Conservation (phyloP, 2,888 invertebrate genomes). For the Stenodera caucasica region DNA sequence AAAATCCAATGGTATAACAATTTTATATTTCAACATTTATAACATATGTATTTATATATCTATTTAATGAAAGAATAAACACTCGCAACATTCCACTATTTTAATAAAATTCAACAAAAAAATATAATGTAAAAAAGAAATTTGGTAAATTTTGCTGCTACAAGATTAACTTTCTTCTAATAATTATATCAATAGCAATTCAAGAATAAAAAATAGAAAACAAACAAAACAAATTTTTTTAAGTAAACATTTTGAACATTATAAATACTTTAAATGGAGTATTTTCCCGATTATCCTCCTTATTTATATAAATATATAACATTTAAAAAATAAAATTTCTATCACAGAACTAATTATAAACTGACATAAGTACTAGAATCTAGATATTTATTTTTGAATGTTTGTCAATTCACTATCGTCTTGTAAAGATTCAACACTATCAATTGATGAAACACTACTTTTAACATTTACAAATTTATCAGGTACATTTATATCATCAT, state of each 20-base stretch:
- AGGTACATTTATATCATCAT: conserved; percentile 35
- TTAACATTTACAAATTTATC: conserved; percentile 44
- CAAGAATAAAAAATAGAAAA: background rate
- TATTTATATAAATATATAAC: background rate
- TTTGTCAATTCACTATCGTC: conserved; percentile 36
- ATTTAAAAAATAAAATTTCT: conserved; percentile 19
- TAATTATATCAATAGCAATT: no score
- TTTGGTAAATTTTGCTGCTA: background rate
- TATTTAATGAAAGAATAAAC: background rate
- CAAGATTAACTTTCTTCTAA: no score
- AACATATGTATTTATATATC: background rate
- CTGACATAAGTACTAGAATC: conserved; percentile 6
- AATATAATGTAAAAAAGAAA: background rate
- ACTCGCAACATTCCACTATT: background rate
- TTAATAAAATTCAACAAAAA: background rate
- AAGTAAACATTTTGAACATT: background rate
- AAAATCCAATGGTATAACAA: conserved; percentile 3
- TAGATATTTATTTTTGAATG: conserved; percentile 12
- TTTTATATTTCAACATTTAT: background rate
- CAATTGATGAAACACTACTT: conserved; percentile 46
- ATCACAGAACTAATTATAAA: conserved; percentile 25
- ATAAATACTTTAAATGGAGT: background rate
- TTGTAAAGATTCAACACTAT: conserved; percentile 45
- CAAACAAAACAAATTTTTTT: background rate
- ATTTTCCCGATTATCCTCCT: background rate